Evolutionary conservation across 2,797 vertebrate genomes (phyloP), one percentile per base, ranked within the genome.

Genomic region (Epinephelus malabaricus): DNA sequence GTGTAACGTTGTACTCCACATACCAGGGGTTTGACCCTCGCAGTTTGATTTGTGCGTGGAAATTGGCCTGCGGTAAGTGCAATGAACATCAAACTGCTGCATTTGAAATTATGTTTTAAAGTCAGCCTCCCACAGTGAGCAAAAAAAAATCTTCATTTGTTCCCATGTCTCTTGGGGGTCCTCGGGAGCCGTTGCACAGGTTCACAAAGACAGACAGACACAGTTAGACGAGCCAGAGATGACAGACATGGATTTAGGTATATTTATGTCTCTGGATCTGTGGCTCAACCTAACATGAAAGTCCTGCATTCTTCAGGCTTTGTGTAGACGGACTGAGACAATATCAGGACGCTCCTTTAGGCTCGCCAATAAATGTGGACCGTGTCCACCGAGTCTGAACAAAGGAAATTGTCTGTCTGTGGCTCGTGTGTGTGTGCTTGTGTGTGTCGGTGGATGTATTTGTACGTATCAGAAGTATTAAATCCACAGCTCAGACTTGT

Each of bases 381-480:
- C 0, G 2, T 18, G 50, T 85, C 67, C 76, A 51, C 8, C 38
- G 53, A 1, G 12, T 68, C 43, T 67, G 15, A 78, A 54, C 59
- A 77, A 74, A 91, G 88, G 89, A 94, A 89, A 92, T 87, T 77
- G 75, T 77, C 64, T 82, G 86, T 81, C 77, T 86, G 78, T 34
- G 38, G 70, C 18, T 34, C 45, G 27, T 25, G 55, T 23, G 54
- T 49, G 25, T 49, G 25, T 72, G 12, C 61, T 19, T 23, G 54
- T 73, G 40, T 49, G 25, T 72, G 12, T 65, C 17, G n/a, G 21
- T 46, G 56, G 17, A 15, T 68, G 23, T 58, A 67, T 47, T n/a
- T 58, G 14, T 34, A 25, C 34, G 49, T 40, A 45, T 73, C 34
- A 34, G 34, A 34, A 34, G 34, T 55, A 53, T 45, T 47, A 27